Conservation (phyloP, 2,113 vertebrate species). For the Channa argus region DNA sequence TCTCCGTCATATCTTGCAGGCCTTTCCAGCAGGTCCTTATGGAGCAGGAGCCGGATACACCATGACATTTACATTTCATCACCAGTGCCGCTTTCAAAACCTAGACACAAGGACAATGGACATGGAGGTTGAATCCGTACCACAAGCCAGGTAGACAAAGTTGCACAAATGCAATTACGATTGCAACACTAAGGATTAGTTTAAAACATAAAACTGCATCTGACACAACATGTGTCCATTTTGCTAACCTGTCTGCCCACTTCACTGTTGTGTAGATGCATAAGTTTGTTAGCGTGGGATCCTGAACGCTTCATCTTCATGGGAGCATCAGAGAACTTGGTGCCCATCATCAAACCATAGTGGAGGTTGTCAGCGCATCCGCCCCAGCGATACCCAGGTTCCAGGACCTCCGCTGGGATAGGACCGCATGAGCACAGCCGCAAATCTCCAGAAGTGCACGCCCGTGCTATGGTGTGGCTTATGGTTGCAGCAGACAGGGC, state of each 20-base stretch:
- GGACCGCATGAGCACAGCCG: conserved; percentile 95
- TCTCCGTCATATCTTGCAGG: conserved; percentile 92
- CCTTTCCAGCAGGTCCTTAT: conserved; percentile 98
- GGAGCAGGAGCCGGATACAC: conserved; percentile 98
- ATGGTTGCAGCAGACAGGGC: conserved; percentile 95
- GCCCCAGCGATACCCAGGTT: conserved; percentile 98
- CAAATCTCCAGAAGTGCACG: conserved; percentile 95
- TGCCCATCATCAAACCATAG: conserved; percentile 96
- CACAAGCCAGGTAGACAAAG: not conserved
- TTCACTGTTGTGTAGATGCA: conserved; percentile 99
- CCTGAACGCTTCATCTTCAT: conserved; percentile 98
- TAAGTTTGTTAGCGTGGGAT: conserved; percentile 97
- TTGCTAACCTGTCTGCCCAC: conserved; percentile 94
- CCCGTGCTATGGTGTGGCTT: conserved; percentile 96
- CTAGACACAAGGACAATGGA: conserved; percentile 68
- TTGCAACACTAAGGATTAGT: not conserved
- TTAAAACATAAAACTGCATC: not conserved
- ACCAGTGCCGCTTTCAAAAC: conserved; percentile 91
- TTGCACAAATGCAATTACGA: not conserved
- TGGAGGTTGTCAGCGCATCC: conserved; percentile 98
- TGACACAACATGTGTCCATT: not conserved
- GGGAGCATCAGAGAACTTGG: conserved; percentile 98
- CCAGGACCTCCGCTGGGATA: conserved; percentile 92
- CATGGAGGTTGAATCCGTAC: not conserved
- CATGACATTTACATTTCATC: conserved; percentile 98